Base-by-base conservation (phyloP, 2,113 vertebrate species). In the Jacana jacana region DNA sequence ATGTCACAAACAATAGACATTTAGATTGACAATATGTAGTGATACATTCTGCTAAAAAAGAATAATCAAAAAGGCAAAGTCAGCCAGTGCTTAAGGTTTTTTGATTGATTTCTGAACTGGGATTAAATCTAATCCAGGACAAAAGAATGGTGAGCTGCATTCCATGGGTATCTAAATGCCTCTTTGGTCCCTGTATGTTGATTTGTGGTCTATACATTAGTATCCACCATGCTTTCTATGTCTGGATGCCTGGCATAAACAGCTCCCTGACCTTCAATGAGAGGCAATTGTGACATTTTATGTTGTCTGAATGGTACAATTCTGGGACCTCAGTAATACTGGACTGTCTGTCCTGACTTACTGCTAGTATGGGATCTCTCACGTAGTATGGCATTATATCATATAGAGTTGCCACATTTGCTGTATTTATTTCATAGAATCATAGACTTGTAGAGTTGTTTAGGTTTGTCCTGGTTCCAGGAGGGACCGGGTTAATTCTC, bases 151-250 rank as follows among this genome's bases (percentile, higher is more conserved):
- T 64, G 8, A 73, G 15, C 20, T 30, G 10, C 20, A 70, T 28
- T 60, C 15, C 0, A 0, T 12, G 2, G 4, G 23, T 52, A 42
- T 31, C 42, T 60, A 64, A 75, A 39, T 25, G 7, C 7, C 18
- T 60, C 44, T 65, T 35, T 30, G 60, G 55, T 11, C 5, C 9
- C 9, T 28, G 7, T 55, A 27, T 2, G 8, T 12, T 42, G 44
- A 30, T 40, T 23, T 17, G 4, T 65, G 28, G 3, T 52, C 20
- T 49, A 24, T 20, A 15, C 9, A 11, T 51, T 65, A 37, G 12
- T 16, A 16, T 60, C 7, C 14, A 24, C 6, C n/a, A 10, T 39
- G 42, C 3, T 31, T 64, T 63, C 44, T 61, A 33, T 20, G 48
- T 17, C 1, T 42, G 58, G 31, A 30, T 55, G 11, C 11, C 39